phyloP scores from a whole-genome alignment of 2,113 vertebrate genomes.

The Macheiramphus alcinus region DNA sequence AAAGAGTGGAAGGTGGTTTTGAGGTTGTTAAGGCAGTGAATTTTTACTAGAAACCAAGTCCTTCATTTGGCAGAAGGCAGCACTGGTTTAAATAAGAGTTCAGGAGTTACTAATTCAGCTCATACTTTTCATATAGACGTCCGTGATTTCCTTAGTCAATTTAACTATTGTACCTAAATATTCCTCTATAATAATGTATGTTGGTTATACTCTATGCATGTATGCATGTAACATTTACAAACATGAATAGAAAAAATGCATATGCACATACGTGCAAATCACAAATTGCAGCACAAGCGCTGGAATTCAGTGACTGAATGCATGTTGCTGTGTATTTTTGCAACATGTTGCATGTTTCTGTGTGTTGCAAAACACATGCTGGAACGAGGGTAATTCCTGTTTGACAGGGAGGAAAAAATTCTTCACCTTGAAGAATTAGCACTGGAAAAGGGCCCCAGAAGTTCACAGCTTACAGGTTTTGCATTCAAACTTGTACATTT shows the following conservation, averaged over 20 bases:
- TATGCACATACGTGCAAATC: not conserved
- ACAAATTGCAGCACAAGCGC: not conserved
- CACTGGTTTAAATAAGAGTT: not conserved
- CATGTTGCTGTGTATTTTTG: not conserved
- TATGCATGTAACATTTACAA: not conserved
- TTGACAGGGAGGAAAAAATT: not conserved
- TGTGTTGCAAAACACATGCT: not conserved
- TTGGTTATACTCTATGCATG: not conserved
- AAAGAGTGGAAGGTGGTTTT: not conserved
- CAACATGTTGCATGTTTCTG: fast-evolving
- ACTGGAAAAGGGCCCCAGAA: not conserved
- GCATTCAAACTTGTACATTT: not conserved
- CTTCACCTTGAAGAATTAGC: not conserved
- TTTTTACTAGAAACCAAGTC: not conserved
- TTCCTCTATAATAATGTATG: not conserved
- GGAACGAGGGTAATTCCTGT: not conserved
- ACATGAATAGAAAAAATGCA: not conserved
- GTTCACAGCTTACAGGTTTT: not conserved
- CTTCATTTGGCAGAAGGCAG: not conserved
- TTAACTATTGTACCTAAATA: not conserved
- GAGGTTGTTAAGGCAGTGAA: not conserved
- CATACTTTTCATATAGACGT: not conserved
- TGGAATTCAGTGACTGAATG: not conserved
- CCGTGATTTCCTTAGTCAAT: not conserved
- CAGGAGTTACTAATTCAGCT: not conserved